Evolutionary conservation across 2,888 invertebrate species (phyloP).

Genomic region (Phragmatobia fuliginosa): DNA sequence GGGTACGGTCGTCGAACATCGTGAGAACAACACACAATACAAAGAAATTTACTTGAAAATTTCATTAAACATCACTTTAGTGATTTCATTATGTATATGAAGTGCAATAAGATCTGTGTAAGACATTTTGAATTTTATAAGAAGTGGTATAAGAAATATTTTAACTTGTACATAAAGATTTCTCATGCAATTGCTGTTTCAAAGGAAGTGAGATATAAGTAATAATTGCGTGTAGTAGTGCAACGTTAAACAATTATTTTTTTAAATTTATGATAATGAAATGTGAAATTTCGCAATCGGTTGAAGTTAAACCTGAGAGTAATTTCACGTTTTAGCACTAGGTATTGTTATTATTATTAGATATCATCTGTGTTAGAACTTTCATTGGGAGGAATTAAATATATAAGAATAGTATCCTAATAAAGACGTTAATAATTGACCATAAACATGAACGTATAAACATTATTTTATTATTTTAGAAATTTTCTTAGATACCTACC

Average conservation of each 20-base stretch:
- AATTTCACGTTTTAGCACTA: background rate
- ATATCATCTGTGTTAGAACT: background rate
- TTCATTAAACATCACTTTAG: conserved; percentile 59
- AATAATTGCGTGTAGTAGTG: conserved; percentile 33
- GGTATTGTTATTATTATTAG: background rate
- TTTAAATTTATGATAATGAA: conserved; percentile 37
- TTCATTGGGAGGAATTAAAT: background rate
- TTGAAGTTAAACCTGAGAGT: background rate
- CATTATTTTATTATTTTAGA: background rate
- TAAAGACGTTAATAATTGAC: background rate
- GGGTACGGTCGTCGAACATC: conserved; percentile 43
- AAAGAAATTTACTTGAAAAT: conserved; percentile 51
- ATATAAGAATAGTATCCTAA: background rate
- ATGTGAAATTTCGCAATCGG: conserved; percentile 9
- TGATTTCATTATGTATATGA: conserved; percentile 45
- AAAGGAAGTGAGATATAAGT: conserved; percentile 43
- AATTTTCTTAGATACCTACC: background rate
- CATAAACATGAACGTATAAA: background rate
- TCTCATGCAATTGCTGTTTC: conserved; percentile 31
- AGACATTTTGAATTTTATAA: conserved; percentile 29
- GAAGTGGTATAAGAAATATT: conserved; percentile 23
- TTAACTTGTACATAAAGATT: conserved; percentile 22
- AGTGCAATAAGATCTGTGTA: conserved; percentile 28
- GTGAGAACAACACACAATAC: conserved; percentile 53
- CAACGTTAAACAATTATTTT: conserved; percentile 40